Evolutionary conservation across 2,113 vertebrate species (phyloP).

Genomic region (Hoplias malabaricus): DNA sequence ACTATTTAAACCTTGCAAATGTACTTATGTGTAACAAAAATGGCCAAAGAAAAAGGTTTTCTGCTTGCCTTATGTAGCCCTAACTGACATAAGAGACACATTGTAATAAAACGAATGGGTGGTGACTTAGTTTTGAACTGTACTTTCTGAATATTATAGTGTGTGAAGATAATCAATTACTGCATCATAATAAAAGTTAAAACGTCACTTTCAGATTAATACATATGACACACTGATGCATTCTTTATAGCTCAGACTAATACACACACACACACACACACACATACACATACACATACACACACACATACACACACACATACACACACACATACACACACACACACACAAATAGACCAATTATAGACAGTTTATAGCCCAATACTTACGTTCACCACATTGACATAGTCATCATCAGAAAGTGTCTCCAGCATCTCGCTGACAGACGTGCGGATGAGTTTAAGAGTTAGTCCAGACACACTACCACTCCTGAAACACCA

Average conservation of each 20-base stretch:
- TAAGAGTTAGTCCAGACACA: constrained; percentile 93
- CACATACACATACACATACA: background rate
- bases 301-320: background rate
- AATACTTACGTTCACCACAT: constrained; percentile 95
- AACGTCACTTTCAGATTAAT: background rate
- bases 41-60: too few relatives aligned
- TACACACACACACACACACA: background rate
- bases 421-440: constrained; percentile 97
- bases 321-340: background rate
- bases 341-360: background rate
- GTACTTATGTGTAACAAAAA: too few relatives aligned
- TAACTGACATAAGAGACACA: too few relatives aligned
- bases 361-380: too few relatives aligned
- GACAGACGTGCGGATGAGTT: constrained; percentile 93
- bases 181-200: background rate
- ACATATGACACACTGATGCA: background rate
- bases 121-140: too few relatives aligned
- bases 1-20: too few relatives aligned
- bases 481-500: constrained; percentile 84
- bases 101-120: too few relatives aligned
- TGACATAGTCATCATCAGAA: constrained; percentile 97
- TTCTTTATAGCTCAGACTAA: too few relatives aligned
- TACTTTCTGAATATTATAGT: background rate
- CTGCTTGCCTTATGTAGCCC: too few relatives aligned
- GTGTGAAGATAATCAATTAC: background rate